Conservation (phyloP, 2,888 invertebrate genomes). For the Tineola bisselliella region DNA sequence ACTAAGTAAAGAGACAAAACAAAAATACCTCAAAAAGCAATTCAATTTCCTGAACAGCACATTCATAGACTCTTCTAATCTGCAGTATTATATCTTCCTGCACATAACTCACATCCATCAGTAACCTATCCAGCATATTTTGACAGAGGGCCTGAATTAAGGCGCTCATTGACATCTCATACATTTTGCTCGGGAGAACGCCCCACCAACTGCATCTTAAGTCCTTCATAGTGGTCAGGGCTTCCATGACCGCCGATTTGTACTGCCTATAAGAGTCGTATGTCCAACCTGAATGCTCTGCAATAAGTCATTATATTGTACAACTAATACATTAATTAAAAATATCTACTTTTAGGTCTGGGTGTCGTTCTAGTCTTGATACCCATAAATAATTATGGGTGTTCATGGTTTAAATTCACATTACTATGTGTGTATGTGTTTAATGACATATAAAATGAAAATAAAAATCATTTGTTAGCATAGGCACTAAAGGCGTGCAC, state of each 20-base stretch:
- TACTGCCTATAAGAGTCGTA: slow-evolving; percentile 41
- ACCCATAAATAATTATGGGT: too few species aligned
- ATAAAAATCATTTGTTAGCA: too few species aligned
- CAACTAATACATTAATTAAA: neutral
- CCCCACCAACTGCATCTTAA: slow-evolving; percentile 38
- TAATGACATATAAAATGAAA: too few species aligned
- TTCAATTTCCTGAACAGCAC: slow-evolving; percentile 29
- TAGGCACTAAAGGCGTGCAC: too few species aligned
- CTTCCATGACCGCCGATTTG: slow-evolving; percentile 42
- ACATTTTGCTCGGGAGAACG: slow-evolving; percentile 44
- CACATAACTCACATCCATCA: slow-evolving; percentile 36
- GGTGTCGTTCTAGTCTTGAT: too few species aligned
- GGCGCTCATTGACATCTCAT: slow-evolving; percentile 42
- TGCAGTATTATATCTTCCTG: slow-evolving; percentile 44
- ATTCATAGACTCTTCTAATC: slow-evolving; percentile 39
- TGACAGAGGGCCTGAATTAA: slow-evolving; percentile 41
- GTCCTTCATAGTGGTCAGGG: slow-evolving; percentile 36
- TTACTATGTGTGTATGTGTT: too few species aligned
- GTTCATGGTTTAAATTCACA: too few species aligned
- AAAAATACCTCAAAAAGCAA: slow-evolving; percentile 41
- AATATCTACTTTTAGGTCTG: too few species aligned
- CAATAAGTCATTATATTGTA: slow-evolving; percentile 12
- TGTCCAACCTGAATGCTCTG: slow-evolving; percentile 38
- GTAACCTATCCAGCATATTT: slow-evolving; percentile 36
- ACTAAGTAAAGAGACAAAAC: neutral